These are phyloP conservation scores for Procambarus virginalis DNA, from an alignment of 1,140 invertebrate genomes.

Conservation along the genomic window DNA sequence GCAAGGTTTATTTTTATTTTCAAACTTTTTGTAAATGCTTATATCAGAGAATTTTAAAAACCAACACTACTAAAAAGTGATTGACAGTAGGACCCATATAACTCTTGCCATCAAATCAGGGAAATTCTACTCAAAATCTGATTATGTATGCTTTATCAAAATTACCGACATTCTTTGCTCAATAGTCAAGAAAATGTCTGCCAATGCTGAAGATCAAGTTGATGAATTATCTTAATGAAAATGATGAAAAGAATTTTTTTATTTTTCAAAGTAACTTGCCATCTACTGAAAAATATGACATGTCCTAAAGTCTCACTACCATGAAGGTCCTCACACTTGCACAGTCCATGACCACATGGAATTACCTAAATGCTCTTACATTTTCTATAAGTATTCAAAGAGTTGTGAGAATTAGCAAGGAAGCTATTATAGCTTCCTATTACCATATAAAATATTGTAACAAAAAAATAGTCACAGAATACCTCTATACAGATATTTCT, in stretches of 20 bases:
- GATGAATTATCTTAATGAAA: background rate
- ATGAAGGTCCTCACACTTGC: background rate
- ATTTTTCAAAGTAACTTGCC: background rate
- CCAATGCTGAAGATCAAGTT: background rate
- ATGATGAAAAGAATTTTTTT: background rate
- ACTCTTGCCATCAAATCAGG: constrained; percentile 4
- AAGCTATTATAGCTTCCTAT: constrained; percentile 60
- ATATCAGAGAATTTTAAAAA: constrained; percentile 57
- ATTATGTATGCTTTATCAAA: background rate
- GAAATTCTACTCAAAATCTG: constrained; percentile 1
- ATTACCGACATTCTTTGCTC: background rate
- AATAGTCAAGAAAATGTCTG: background rate
- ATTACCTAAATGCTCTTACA: constrained; percentile 15
- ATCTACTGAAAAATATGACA: background rate
- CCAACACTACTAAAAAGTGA: constrained; percentile 11
- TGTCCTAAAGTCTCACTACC: background rate
- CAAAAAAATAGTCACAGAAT: constrained; percentile 44
- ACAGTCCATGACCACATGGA: constrained; percentile 9
- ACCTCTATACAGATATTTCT: background rate
- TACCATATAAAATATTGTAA: constrained; percentile 32
- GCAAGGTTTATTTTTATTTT: constrained; percentile 38
- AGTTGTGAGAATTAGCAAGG: constrained; percentile 40
- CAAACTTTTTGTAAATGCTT: constrained; percentile 18
- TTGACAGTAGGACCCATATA: constrained; percentile 10
- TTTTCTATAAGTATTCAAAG: constrained; percentile 26